A percentile compares a stretch with the other conserved stretches of the same genome.
Conservation (phyloP, 1,140 invertebrate species). For the Aphelinus certus region DNA sequence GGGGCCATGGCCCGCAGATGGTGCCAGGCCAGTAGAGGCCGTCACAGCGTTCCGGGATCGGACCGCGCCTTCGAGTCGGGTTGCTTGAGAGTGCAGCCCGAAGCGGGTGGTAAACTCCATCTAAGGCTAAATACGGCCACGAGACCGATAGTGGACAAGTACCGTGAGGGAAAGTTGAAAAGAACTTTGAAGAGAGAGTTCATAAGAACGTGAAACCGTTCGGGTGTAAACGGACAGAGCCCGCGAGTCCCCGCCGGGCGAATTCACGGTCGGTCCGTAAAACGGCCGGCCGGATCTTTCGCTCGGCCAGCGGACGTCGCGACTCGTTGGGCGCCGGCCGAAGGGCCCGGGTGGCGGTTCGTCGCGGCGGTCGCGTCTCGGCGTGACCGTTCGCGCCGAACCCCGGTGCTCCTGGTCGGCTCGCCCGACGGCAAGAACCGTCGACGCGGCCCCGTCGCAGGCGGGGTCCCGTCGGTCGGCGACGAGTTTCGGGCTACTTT, state of each 20-base stretch:
- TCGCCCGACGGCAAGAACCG: no score
- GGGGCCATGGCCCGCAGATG: conserved; percentile 63
- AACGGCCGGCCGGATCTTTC: conserved; percentile 46
- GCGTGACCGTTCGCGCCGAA: no score
- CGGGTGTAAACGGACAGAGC: conserved; percentile 75
- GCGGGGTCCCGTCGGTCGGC: conserved; percentile 54
- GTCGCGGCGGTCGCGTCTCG: no score
- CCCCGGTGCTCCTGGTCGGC: no score
- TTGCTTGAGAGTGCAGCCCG: conserved; percentile 87
- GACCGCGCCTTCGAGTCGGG: conserved; percentile 77
- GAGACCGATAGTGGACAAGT: conserved; percentile 90
- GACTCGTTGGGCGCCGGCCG: conserved; percentile 64
- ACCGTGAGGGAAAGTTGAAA: conserved; percentile 92
- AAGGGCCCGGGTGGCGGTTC: no score
- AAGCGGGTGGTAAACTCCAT: conserved; percentile 86
- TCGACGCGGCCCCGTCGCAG: no score
- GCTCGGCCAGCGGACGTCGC: conserved; percentile 60
- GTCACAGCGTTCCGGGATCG: conserved; percentile 63
- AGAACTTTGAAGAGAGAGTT: conserved; percentile 91
- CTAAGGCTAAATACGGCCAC: conserved; percentile 86
- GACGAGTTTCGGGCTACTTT: conserved; percentile 71
- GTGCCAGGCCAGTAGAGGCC: conserved; percentile 47
- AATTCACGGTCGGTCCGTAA: no score
- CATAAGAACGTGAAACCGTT: conserved; percentile 85
- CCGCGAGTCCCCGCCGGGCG: conserved; percentile 65